Evolutionary conservation across 92 coral and sea anemone genomes (phyloP).

Genomic region (Siderastrea siderea): DNA sequence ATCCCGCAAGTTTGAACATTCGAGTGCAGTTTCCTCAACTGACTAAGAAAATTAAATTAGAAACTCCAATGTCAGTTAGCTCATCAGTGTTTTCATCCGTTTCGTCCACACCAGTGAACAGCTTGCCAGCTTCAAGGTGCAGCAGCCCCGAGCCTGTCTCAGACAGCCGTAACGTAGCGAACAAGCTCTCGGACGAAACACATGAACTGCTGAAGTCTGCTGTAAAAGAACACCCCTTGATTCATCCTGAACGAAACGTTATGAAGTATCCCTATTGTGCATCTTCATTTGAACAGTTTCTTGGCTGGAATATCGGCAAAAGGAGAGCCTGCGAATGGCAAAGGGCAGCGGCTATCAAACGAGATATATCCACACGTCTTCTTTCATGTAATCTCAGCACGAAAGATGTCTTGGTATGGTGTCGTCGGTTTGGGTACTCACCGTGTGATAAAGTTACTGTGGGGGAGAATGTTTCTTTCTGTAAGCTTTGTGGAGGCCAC

Average conservation of each 20-base stretch:
- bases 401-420: slow-evolving; percentile 90
- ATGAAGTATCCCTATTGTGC: slow-evolving; percentile 79
- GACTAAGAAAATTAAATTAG: slow-evolving; percentile 59
- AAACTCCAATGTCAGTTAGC: slow-evolving; percentile 43
- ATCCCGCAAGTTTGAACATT: neutral
- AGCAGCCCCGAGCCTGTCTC: slow-evolving; percentile 76
- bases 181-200: slow-evolving; percentile 40
- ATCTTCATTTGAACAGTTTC: slow-evolving; percentile 65
- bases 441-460: slow-evolving; percentile 58
- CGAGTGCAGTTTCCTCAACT: slow-evolving; percentile 33
- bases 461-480: slow-evolving; percentile 46
- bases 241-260: slow-evolving; percentile 65
- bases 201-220: slow-evolving; percentile 61
- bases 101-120: slow-evolving; percentile 74
- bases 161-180: neutral
- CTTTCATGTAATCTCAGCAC: slow-evolving; percentile 71
- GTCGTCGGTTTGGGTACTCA: slow-evolving; percentile 88
- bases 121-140: slow-evolving; percentile 78
- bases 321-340: slow-evolving; percentile 97
- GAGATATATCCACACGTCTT: slow-evolving; percentile 35
- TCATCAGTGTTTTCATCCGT: slow-evolving; percentile 66
- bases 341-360: slow-evolving; percentile 81
- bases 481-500: slow-evolving; percentile 84
- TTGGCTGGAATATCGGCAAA: slow-evolving; percentile 86
- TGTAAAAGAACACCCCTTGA: slow-evolving; percentile 73